Evolutionary conservation across 2,797 vertebrate species (phyloP), one percentile per base, ranked within the genome.

Genomic region (Tolypeutes matacus): DNA sequence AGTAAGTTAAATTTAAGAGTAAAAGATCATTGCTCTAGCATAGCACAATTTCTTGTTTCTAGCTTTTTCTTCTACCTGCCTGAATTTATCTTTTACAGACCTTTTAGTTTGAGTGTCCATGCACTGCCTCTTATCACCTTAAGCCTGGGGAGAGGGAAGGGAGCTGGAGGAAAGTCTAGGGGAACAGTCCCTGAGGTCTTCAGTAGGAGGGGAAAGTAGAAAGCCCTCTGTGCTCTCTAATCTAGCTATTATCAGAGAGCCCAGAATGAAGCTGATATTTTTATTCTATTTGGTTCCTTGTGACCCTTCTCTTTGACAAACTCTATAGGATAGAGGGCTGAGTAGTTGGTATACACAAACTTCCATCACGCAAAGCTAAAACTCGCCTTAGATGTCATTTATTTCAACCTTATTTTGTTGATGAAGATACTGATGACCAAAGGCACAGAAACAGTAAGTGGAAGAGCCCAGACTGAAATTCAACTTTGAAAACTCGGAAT

Each of bases 21-120:
- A 82, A 85, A 73, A 86, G 75, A 65, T 70, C 29, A 69, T 85
- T 89, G 67, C 90, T 42, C 31, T 91, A 92, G n/a, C 9, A 86
- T 4, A 94, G n/a, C 3, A 51, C 39, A 51, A 49, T 75, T 86
- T 80, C 5, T 73, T 42, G 64, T 77, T 62, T 77, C 46, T 51
- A 18, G 15, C 27, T 77, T 89, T 95, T 90, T 85, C 53, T 85
- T 86, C 23, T 72, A 56, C 11, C 11, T 81, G 15, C 13, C 25
- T 92, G 12, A 93, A 88, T 39, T 94, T 51, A 70, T 65, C 12
- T 70, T 81, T 81, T 86, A 75, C 0, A 93, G 42, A 86, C 15
- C 62, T 39, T 94, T 69, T n/a, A 72, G n/a, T 80, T 83, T 58
- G 0, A 81, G 13, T 90, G 29, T 81, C 73, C 17, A 64, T 20